Evolutionary conservation across 2,888 invertebrate genomes (phyloP).

Genomic region (Dicyrtomina minuta): DNA sequence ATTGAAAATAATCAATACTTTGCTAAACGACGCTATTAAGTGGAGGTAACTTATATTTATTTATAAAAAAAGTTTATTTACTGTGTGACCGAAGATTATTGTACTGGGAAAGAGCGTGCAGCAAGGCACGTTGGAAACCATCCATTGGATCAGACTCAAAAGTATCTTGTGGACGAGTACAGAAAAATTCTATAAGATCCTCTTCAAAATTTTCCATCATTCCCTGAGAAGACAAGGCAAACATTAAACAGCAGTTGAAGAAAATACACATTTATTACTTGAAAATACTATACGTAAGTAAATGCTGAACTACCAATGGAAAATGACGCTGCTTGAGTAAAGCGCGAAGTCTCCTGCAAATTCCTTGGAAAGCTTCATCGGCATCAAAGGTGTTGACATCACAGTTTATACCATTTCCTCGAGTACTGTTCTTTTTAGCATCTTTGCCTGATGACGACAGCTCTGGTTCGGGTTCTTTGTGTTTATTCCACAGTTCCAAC

Average conservation of each 20-base stretch:
- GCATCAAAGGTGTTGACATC: slow-evolving; percentile 9
- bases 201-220: slow-evolving; percentile 42
- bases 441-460: background rate
- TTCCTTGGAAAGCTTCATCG: slow-evolving; percentile 38
- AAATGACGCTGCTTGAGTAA: slow-evolving; percentile 39
- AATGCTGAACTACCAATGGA: slow-evolving; percentile 32
- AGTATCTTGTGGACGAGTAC: slow-evolving; percentile 31
- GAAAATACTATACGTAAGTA: slow-evolving; percentile 6
- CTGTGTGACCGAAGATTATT: slow-evolving; percentile 38
- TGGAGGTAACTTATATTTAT: too few relatives aligned
- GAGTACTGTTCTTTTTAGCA: background rate
- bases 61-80: background rate
- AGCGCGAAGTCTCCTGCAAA: slow-evolving; percentile 40
- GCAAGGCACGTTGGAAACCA: slow-evolving; percentile 35
- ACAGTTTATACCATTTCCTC: background rate
- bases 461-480: background rate
- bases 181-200: slow-evolving; percentile 36
- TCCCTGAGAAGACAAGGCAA: slow-evolving; percentile 27
- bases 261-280: background rate
- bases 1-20: background rate
- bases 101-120: slow-evolving; percentile 43
- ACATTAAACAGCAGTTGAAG: slow-evolving; percentile 3
- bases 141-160: slow-evolving; percentile 39
- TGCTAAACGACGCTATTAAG: too few relatives aligned
- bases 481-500: slow-evolving; percentile 25